phyloP scores from a whole-genome alignment of 2,888 invertebrate species.

The Nezara viridula region DNA sequence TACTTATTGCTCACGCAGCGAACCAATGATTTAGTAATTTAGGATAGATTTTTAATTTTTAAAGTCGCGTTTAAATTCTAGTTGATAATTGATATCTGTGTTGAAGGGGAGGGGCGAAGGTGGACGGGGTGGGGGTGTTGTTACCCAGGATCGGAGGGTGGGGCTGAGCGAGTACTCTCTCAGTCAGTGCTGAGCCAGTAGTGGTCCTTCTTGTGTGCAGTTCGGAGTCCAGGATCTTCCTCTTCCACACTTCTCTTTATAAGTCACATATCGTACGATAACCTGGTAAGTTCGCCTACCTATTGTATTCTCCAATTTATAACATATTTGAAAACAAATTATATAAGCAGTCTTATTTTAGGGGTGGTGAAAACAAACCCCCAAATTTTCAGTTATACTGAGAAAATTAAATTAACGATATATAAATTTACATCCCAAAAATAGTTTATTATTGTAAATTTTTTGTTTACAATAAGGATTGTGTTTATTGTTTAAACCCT shows the following conservation, averaged over 20 bases:
- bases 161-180: neutral
- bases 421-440: too few species aligned
- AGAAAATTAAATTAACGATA: too few species aligned
- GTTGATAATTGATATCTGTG: neutral
- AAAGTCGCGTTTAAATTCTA: neutral
- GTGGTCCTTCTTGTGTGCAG: constrained; percentile 11
- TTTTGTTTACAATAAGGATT: neutral
- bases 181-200: constrained; percentile 21
- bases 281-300: neutral
- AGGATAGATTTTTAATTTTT: neutral
- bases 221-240: neutral
- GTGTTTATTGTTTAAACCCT: neutral
- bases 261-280: neutral
- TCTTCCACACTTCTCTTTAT: neutral
- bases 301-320: neutral
- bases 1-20: too few species aligned
- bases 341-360: too few species aligned
- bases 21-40: too few species aligned
- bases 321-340: neutral
- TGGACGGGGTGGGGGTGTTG: neutral
- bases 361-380: neutral
- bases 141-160: constrained; percentile 14
- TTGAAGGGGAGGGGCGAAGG: neutral
- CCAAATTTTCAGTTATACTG: too few species aligned
- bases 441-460: neutral